Evolutionary conservation across 2,113 vertebrate genomes (phyloP).

Genomic region (Dendropsophus ebraccatus): DNA sequence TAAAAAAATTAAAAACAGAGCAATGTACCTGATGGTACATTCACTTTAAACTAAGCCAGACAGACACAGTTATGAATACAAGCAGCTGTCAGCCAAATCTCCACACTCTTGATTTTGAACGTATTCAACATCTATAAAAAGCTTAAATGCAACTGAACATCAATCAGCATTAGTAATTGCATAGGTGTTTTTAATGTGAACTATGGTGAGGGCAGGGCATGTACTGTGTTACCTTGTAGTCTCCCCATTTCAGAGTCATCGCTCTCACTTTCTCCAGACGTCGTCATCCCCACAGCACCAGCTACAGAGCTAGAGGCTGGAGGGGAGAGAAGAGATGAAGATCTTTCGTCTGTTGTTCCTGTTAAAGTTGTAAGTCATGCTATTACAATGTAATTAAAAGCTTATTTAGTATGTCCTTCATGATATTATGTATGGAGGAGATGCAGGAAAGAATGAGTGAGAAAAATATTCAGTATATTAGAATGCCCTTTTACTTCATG

Average conservation of each 20-base stretch:
- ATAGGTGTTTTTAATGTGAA: not conserved
- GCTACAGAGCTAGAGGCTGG: constrained; percentile 97
- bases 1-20: too few relatives aligned
- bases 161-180: not conserved
- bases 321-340: constrained; percentile 45
- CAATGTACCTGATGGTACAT: too few relatives aligned
- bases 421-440: not conserved
- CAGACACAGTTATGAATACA: too few relatives aligned
- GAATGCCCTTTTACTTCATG: not conserved
- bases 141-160: too few relatives aligned
- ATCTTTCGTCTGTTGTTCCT: constrained; percentile 45
- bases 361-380: constrained; percentile 50
- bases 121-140: too few relatives aligned
- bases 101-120: too few relatives aligned
- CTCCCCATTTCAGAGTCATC: constrained; percentile 99
- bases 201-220: not conserved
- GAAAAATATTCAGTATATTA: not conserved
- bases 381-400: constrained; percentile 38
- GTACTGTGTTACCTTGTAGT: constrained; percentile 85
- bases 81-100: too few relatives aligned
- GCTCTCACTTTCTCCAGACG: constrained; percentile 98
- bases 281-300: constrained; percentile 97
- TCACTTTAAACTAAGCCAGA: too few relatives aligned
- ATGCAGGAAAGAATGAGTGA: not conserved
- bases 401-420: constrained; percentile 8